Percentiles rank a stretch among this genome's conserved stretches.
Conservation (phyloP, 2,113 vertebrate genomes). For the Tenebrosternarchus preto region DNA sequence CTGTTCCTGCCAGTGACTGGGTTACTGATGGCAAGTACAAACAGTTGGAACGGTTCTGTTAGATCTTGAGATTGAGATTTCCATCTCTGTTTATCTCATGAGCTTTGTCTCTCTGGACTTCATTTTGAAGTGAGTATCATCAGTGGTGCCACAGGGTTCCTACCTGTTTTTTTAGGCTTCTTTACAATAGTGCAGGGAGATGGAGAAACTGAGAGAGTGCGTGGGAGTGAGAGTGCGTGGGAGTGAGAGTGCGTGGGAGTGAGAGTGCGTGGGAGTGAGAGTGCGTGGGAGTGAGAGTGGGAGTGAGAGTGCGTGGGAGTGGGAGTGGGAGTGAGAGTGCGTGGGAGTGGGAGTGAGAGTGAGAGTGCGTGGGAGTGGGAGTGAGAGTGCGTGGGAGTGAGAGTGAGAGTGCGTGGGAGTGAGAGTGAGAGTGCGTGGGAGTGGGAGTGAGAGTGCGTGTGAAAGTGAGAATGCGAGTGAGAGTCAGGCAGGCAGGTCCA, state of each 20-base stretch:
- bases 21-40: no score
- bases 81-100: constrained; percentile 10
- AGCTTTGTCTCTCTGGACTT: constrained; percentile 26
- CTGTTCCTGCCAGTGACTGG: no score
- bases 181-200: neutral
- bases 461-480: no score
- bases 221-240: no score
- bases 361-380: neutral
- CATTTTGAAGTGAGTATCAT: constrained; percentile 26
- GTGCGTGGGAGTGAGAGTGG: neutral
- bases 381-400: neutral
- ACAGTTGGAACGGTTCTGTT: no score
- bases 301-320: neutral
- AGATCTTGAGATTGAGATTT: no score
- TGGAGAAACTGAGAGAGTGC: no score
- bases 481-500: no score
- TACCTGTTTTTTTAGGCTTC: neutral
- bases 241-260: no score
- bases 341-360: no score
- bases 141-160: constrained; percentile 30
- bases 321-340: neutral
- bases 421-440: neutral
- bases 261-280: no score
- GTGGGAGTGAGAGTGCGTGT: no score
- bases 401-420: neutral